Base-by-base conservation (phyloP, 2,113 vertebrate genomes). In the Dicaeum eximium region DNA sequence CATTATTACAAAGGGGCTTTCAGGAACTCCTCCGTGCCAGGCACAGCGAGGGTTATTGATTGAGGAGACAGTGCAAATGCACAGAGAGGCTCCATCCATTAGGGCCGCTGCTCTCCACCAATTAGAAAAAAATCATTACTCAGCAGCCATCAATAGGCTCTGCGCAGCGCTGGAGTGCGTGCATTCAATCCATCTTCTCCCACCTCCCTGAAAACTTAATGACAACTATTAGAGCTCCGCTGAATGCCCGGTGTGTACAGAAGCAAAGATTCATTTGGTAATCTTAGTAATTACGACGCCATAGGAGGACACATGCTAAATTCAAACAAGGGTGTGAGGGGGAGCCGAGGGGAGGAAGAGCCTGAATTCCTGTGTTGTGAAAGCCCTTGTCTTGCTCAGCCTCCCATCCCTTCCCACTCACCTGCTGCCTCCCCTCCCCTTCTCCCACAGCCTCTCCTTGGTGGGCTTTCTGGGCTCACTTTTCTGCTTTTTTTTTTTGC, bases 121-220 rank as follows among this genome's bases (percentile, higher is more conserved):
- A 98, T 98, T 98, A 98, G 98, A 98, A 98, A 97, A 98, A 98
- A 98, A 98, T 98, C 98, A 98, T 98, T 98, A 98, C 98, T 98
- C 97, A 98, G 98, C 97, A 98, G 98, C 98, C 97, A 96, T 98
- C 98, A 97, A 97, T 97, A 97, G 98, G 97, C 97, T 97, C 96
- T 95, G 97, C 75, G 83, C 97, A 97, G 97, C 58, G 88, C 95
- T 92, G 96, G 97, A 98, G 98, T 96, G 97, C 97, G 90, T 88
- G 96, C 94, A 95, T 97, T 98, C 97, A 86, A 98, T 98, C 92
- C 83, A 66, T 97, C 96, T 97, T 97, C 94, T 96, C 96, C 92
- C 96, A 95, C 96, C 96, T 94, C 96, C 95, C 95, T 95, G 91
- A 95, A 98, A 97, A 98, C 98, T 97, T 98, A 98, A 98, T 98